Conservation (phyloP, 2,888 invertebrate genomes). For the Sclerodermus sp. region DNA sequence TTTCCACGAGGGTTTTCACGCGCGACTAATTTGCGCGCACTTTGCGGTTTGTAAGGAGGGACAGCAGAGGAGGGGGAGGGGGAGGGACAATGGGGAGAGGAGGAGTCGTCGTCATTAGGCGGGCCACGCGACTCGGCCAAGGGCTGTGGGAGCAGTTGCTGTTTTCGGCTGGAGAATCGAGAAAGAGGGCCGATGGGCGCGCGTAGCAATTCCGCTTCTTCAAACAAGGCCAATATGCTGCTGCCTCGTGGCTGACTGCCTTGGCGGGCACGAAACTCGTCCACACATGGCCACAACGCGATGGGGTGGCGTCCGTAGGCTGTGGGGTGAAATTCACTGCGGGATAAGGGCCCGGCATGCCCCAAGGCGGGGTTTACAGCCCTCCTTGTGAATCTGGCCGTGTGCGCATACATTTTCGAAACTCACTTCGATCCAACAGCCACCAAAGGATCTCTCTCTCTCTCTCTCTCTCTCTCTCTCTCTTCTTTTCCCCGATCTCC, state of each 20-base stretch:
- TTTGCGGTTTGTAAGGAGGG: too few species aligned
- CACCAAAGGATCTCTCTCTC: slow-evolving; percentile 30
- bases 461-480: slow-evolving; percentile 8
- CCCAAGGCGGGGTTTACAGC: slow-evolving; percentile 57
- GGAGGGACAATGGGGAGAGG: too few species aligned
- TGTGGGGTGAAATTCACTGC: slow-evolving; percentile 44
- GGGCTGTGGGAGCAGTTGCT: too few species aligned
- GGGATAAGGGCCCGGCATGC: slow-evolving; percentile 45
- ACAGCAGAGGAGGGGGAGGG: too few species aligned
- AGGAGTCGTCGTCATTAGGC: too few species aligned
- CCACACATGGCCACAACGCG: slow-evolving; percentile 24
- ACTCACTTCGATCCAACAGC: slow-evolving; percentile 39
- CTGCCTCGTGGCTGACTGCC: slow-evolving; percentile 53
- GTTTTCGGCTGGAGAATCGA: too few species aligned
- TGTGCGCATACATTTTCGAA: slow-evolving; percentile 54
- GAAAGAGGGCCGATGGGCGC: not conserved
- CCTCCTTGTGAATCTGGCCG: slow-evolving; percentile 57
- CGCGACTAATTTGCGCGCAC: too few species aligned
- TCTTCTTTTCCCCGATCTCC: slow-evolving; percentile 1
- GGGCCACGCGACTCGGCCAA: too few species aligned
- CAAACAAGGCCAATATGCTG: slow-evolving; percentile 55
- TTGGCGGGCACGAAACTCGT: slow-evolving; percentile 36
- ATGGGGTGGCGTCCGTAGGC: slow-evolving; percentile 9
- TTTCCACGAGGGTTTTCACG: too few species aligned
- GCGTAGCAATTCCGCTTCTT: slow-evolving; percentile 36